Percentiles rank a stretch among this genome's conserved stretches.
Conservation (phyloP, 2,113 vertebrate genomes). For the Microcebus lehilahytsara region DNA sequence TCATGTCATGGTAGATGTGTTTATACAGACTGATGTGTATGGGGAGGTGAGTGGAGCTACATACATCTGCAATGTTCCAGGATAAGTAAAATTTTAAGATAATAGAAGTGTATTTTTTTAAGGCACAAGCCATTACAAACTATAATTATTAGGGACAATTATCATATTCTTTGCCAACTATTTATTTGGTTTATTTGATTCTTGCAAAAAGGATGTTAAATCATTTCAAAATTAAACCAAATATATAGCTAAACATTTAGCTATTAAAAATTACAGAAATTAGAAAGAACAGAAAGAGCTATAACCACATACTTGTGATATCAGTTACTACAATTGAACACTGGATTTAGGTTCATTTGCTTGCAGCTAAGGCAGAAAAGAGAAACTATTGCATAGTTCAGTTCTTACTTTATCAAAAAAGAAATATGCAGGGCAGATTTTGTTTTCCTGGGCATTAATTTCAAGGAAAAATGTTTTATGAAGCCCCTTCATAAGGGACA, state of each 20-base stretch:
- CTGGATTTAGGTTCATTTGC: background rate
- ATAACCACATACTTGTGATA: background rate
- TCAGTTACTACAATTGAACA: background rate
- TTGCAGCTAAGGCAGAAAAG: background rate
- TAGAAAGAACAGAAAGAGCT: background rate
- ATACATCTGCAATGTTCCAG: background rate
- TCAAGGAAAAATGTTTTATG: constrained; percentile 25
- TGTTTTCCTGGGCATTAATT: constrained; percentile 14
- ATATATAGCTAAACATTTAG: background rate
- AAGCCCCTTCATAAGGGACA: background rate
- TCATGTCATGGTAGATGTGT: too few relatives aligned
- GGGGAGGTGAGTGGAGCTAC: background rate
- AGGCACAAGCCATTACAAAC: background rate
- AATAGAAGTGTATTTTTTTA: background rate
- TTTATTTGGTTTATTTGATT: constrained; percentile 2
- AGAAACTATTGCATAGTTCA: background rate
- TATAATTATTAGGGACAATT: background rate
- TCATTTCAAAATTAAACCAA: constrained; percentile 38
- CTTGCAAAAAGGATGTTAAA: background rate
- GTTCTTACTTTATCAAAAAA: constrained; percentile 44
- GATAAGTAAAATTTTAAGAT: background rate
- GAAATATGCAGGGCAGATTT: background rate
- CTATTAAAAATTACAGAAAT: background rate
- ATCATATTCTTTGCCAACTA: background rate
- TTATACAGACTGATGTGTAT: background rate